phyloP scores from a whole-genome alignment of 2,888 invertebrate species.

The Erebia epiphron region DNA sequence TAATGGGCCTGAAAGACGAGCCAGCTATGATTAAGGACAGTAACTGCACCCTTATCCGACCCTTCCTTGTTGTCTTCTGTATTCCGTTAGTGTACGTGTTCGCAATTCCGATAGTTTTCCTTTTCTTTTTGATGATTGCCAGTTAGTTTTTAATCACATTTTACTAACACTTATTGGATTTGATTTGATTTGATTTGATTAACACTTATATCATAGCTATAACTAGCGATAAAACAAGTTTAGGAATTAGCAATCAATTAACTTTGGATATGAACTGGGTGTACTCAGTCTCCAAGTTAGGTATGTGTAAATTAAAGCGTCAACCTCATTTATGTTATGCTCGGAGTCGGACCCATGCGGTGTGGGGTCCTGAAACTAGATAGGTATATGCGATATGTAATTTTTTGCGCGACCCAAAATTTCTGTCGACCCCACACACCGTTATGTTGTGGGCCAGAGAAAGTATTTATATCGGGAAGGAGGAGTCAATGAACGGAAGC shows the following conservation, averaged over 20 bases:
- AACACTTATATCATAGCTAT: not conserved
- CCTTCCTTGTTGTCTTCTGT: not conserved
- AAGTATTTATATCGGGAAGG: conserved; percentile 77
- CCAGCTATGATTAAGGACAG: conserved; percentile 30
- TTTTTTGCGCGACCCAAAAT: conserved; percentile 39
- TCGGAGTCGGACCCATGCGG: not conserved
- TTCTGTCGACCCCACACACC: conserved; percentile 45
- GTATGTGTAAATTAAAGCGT: not conserved
- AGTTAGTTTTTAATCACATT: not conserved
- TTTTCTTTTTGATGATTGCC: not conserved
- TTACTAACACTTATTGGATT: no score
- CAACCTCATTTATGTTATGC: conserved; percentile 2
- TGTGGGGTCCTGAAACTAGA: conserved; percentile 44
- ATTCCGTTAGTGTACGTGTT: not conserved
- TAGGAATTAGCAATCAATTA: not conserved
- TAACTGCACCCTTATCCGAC: not conserved
- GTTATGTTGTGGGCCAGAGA: conserved; percentile 55
- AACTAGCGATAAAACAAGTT: not conserved
- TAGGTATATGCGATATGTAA: conserved; percentile 42
- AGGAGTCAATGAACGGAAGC: conserved; percentile 83
- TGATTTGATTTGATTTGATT: no score
- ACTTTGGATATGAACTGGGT: not conserved
- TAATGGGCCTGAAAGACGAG: conserved; percentile 56
- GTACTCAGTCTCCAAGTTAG: not conserved
- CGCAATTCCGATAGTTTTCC: not conserved